Percentiles rank a stretch among this genome's conserved stretches.
These are phyloP conservation scores for Phaenicophaeus curvirostris DNA, from an alignment of 2,797 vertebrate genomes.

Conservation along the genomic window DNA sequence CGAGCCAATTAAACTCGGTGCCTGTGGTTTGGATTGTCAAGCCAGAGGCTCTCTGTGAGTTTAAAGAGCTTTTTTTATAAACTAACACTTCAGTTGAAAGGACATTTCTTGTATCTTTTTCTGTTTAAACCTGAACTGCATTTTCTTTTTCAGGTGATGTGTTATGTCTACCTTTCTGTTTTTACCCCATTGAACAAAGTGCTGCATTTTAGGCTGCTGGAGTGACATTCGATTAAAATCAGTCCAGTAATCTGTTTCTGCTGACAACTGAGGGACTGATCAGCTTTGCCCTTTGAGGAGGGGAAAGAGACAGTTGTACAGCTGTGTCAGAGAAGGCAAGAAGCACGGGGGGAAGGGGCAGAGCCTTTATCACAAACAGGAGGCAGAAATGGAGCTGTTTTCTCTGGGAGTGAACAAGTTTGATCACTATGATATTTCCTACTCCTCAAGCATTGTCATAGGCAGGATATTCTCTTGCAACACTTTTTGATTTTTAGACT, in stretches of 20 bases:
- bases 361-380: neutral
- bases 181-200: neutral
- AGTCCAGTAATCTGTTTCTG: neutral
- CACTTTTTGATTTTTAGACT: neutral
- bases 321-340: neutral
- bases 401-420: neutral
- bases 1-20: rapidly evolving
- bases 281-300: neutral
- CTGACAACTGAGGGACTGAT: neutral
- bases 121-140: neutral
- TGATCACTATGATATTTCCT: neutral
- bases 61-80: neutral
- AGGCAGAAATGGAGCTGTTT: neutral
- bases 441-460: neutral
- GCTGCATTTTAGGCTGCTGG: neutral
- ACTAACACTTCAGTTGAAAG: neutral
- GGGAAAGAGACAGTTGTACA: neutral
- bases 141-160: neutral
- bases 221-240: neutral
- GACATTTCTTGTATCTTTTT: neutral
- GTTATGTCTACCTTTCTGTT: neutral
- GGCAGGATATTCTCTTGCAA: neutral
- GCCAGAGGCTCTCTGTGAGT: neutral
- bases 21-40: neutral
- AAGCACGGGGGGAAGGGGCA: neutral